phyloP scores from a whole-genome alignment of 2,888 invertebrate genomes.

The Timema cristinae region DNA sequence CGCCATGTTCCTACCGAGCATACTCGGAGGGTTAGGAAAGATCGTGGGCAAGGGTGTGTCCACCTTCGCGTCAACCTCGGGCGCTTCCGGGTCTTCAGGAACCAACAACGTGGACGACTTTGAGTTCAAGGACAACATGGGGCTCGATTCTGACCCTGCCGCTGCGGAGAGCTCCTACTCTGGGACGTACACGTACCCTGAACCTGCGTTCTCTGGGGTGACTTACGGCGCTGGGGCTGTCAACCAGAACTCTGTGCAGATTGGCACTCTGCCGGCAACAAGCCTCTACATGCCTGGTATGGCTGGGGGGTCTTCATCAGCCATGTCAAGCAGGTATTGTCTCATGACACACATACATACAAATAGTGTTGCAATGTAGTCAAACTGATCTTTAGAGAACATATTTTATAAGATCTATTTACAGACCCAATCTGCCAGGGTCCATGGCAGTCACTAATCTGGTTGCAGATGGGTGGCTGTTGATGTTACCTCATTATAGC shows the following conservation, averaged over 20 bases:
- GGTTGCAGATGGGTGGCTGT: too few relatives aligned
- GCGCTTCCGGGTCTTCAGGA: constrained; percentile 56
- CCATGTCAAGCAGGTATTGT: too few relatives aligned
- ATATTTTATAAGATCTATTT: too few relatives aligned
- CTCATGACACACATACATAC: too few relatives aligned
- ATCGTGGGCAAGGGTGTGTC: constrained; percentile 74
- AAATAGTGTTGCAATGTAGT: too few relatives aligned
- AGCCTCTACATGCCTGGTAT: constrained; percentile 22
- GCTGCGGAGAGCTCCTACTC: constrained; percentile 24
- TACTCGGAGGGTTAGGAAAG: constrained; percentile 78
- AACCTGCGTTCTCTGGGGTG: constrained; percentile 23
- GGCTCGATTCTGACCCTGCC: constrained; percentile 18
- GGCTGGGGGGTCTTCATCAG: constrained; percentile 6
- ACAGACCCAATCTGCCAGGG: too few relatives aligned
- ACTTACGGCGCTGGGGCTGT: constrained; percentile 42
- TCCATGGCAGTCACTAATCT: too few relatives aligned
- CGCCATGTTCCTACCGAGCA: constrained; percentile 79
- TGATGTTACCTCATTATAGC: too few relatives aligned
- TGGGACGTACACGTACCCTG: constrained; percentile 25
- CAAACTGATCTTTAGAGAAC: too few relatives aligned
- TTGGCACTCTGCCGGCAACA: constrained; percentile 41
- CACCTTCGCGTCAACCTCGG: constrained; percentile 50
- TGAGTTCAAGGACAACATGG: constrained; percentile 61
- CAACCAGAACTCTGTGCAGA: constrained; percentile 39
- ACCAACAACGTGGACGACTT: constrained; percentile 54